Conservation (phyloP, 2,113 vertebrate species). For the Mystacornis crossleyi region DNA sequence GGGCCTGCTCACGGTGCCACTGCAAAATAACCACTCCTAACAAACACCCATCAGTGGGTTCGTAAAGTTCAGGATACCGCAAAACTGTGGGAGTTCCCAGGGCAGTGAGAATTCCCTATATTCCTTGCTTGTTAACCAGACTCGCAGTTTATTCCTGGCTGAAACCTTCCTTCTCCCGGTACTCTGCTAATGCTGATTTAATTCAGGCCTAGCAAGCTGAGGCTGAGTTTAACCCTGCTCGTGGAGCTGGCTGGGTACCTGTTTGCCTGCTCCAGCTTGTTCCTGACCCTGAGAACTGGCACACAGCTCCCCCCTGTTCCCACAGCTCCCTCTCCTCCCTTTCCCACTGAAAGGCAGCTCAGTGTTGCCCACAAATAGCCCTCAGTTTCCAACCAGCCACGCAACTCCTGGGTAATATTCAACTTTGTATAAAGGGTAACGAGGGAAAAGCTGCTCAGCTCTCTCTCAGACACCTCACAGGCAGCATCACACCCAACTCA, state of each 20-base stretch:
- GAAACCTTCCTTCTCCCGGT: not conserved
- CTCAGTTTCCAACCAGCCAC: not conserved
- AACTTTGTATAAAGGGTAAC: not conserved
- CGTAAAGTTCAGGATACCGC: not conserved
- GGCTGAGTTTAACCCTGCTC: not conserved
- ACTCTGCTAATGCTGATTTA: not conserved
- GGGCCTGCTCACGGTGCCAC: not conserved
- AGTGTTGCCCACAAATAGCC: not conserved
- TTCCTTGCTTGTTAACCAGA: not conserved
- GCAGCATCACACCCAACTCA: not conserved
- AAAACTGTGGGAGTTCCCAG: not conserved
- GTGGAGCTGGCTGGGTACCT: not conserved
- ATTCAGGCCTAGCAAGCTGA: not conserved
- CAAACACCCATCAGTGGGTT: not conserved
- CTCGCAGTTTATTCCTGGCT: not conserved
- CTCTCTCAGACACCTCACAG: not conserved
- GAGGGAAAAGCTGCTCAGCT: not conserved
- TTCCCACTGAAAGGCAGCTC: not conserved
- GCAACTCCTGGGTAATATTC: not conserved
- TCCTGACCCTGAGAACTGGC: not conserved
- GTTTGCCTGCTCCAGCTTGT: conserved; percentile 8
- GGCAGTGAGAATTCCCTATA: not conserved
- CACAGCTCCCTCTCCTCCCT: not conserved
- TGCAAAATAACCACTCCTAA: not conserved
- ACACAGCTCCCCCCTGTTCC: not conserved